Percentiles rank a stretch among this genome's conserved stretches.
Conservation (phyloP, 1,140 invertebrate species). For the Drosophila bipectinata region DNA sequence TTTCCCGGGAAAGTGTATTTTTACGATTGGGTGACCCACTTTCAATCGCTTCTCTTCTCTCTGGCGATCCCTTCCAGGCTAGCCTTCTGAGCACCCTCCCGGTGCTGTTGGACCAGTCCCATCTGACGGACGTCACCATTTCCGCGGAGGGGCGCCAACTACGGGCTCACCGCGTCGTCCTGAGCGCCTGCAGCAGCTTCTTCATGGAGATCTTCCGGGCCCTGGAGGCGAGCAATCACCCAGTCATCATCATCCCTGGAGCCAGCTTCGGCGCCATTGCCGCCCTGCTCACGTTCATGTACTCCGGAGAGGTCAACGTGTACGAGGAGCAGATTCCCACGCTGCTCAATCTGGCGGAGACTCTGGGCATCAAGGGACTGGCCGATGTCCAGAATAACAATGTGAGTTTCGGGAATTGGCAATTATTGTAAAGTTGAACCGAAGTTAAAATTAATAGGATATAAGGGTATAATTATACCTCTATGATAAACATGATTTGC, state of each 20-base stretch:
- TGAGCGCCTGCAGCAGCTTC: constrained; percentile 96
- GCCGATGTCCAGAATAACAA: constrained; percentile 89
- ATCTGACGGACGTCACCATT: constrained; percentile 95
- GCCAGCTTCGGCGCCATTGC: constrained; percentile 91
- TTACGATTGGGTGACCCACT: constrained; percentile 55
- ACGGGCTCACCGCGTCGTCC: constrained; percentile 93
- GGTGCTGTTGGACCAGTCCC: constrained; percentile 91
- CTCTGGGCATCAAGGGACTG: constrained; percentile 93
- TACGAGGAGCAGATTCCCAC: constrained; percentile 92
- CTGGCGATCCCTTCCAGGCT: constrained; percentile 83
- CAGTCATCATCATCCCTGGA: constrained; percentile 92
- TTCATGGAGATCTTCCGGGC: constrained; percentile 94
- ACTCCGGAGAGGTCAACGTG: constrained; percentile 95
- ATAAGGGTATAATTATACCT: no score
- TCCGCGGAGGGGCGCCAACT: constrained; percentile 92
- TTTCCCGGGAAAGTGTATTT: constrained; percentile 47
- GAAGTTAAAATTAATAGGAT: no score
- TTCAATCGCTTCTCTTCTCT: constrained; percentile 15
- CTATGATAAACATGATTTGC: no score
- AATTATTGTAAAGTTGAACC: no score
- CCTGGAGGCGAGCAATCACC: constrained; percentile 89
- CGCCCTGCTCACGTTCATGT: constrained; percentile 95
- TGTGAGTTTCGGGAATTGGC: constrained; percentile 84
- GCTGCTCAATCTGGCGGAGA: constrained; percentile 92
- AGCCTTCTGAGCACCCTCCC: constrained; percentile 93